Evolutionary conservation across 2,113 vertebrate genomes (phyloP).

Genomic region (Gymnobelideus leadbeateri): DNA sequence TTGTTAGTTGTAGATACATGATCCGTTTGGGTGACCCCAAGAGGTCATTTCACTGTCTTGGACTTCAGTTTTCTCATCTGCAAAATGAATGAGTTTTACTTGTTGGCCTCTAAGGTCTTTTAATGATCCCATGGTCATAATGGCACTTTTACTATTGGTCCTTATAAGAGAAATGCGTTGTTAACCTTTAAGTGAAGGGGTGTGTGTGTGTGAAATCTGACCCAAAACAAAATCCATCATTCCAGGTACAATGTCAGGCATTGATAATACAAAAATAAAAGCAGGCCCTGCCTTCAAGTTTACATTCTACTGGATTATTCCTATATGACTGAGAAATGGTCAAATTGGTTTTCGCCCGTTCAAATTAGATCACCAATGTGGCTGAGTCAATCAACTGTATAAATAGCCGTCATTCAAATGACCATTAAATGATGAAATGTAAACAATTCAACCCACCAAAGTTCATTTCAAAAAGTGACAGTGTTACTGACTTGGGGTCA

Average conservation of each 20-base stretch:
- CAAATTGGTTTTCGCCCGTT: background rate
- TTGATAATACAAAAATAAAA: background rate
- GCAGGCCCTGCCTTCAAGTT: background rate
- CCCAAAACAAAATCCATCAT: background rate
- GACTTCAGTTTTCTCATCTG: background rate
- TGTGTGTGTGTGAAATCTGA: background rate
- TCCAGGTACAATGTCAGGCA: background rate
- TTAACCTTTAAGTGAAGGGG: slow-evolving; percentile 36
- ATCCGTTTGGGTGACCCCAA: background rate
- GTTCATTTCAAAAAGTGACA: background rate
- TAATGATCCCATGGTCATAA: background rate
- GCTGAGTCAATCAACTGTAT: background rate
- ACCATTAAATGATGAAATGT: background rate
- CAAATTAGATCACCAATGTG: background rate
- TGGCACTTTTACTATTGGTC: background rate
- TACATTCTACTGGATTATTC: background rate
- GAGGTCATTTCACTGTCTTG: background rate
- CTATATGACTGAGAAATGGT: background rate
- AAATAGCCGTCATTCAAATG: background rate
- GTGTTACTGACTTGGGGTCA: background rate
- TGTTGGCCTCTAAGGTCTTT: background rate
- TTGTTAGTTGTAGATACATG: background rate
- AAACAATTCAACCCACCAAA: background rate
- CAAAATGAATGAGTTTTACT: no score
- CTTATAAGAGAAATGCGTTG: background rate